Percentiles rank a stretch among this genome's conserved stretches.
Conservation (phyloP, 35 echinoderm and acorn worm species). For the Eucidaris tribuloides region DNA sequence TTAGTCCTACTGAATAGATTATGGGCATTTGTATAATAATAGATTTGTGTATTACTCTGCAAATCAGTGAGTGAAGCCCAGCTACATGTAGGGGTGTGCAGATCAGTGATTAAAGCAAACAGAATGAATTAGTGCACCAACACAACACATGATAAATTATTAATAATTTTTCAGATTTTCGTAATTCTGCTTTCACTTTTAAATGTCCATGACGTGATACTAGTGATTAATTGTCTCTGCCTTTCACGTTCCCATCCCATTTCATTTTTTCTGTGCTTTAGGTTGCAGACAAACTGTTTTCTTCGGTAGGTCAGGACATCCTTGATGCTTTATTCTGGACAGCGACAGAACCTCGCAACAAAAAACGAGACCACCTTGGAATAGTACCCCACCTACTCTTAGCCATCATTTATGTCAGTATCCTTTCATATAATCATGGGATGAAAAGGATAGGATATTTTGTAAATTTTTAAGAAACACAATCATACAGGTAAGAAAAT, state of each 20-base stretch:
- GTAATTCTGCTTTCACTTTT: too few relatives aligned
- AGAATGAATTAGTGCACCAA: slow-evolving; percentile 44
- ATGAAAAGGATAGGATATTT: not conserved
- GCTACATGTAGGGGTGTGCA: too few relatives aligned
- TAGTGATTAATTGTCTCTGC: slow-evolving; percentile 88
- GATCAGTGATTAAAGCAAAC: too few relatives aligned
- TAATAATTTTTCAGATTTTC: too few relatives aligned
- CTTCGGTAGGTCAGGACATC: slow-evolving; percentile 97
- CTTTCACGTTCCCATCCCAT: too few relatives aligned
- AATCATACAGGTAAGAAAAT: too few relatives aligned
- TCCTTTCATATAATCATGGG: slow-evolving; percentile 49
- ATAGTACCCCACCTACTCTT: slow-evolving; percentile 87
- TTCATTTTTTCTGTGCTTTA: too few relatives aligned
- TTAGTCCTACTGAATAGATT: too few relatives aligned
- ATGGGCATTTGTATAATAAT: too few relatives aligned
- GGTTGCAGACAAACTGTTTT: slow-evolving; percentile 98
- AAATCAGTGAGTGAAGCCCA: too few relatives aligned
- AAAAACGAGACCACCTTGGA: slow-evolving; percentile 84
- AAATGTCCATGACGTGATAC: slow-evolving; percentile 64
- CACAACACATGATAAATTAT: slow-evolving; percentile 61
- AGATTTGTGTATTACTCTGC: too few relatives aligned
- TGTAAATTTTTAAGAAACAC: too few relatives aligned
- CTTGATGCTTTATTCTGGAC: slow-evolving; percentile 98
- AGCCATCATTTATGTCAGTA: slow-evolving; percentile 98
- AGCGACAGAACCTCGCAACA: slow-evolving; percentile 72